Evolutionary conservation across 2,888 invertebrate species (phyloP), one percentile per base, ranked within the genome.

Genomic region (Camptogramma bilineatum): DNA sequence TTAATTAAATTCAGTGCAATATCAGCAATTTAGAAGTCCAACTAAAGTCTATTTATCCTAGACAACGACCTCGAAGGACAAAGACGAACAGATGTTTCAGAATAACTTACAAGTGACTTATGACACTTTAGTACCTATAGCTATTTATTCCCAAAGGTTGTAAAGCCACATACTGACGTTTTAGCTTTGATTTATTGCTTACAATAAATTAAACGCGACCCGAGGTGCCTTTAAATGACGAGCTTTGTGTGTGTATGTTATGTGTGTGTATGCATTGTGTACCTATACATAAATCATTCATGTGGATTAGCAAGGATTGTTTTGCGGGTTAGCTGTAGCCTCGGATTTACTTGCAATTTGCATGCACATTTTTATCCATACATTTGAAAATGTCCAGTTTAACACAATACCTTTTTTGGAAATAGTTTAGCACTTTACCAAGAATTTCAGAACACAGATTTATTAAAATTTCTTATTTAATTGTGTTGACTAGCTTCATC

Each of bases 151-250:
- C 21, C 24, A 9, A n/a, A 7, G 19, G 42, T 53, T 44, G 53
- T 53, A 8, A 16, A 53, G 44, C 13, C 10, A 54, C 19, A 24
- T 28, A n/a, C 44, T 28, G 44, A 13, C 16, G 4, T 17, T 54
- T 54, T 4, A 54, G 17, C 44, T 28, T 46, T 54, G 54, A 54
- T 54, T 54, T 44, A 54, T 54, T 46, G 16, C 44, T 28, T 28
- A 28, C 13, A 21, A 53, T 53, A 42, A 42, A 42, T 21, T 24
- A 42, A 53, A 53, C 21, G 21, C 42, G 42, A 21, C 16, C 19
- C 18, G 44, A 42, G 53, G 44, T 44, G 16, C 42, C 42, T 16
- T 44, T 44, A 16, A 44, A 44, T 16, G 44, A 17, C 8, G 44
- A 44, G 44, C 44, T 44, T 17, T 42, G 16, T 42, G 7, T 42